Evolutionary conservation across 2,888 invertebrate species (phyloP).

Genomic region (Phytoseiulus persimilis): DNA sequence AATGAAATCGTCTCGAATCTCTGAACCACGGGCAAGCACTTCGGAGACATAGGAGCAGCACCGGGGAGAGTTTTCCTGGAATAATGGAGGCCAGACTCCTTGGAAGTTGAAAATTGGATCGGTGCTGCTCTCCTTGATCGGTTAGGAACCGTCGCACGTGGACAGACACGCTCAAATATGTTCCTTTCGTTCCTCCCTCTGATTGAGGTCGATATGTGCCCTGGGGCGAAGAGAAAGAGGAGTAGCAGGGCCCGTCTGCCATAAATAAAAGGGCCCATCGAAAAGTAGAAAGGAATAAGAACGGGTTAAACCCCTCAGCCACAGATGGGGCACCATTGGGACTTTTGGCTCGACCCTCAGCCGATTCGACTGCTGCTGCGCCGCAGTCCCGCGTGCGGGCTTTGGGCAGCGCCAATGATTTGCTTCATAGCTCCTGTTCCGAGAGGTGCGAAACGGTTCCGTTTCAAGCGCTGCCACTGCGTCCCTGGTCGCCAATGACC

Average conservation of each 20-base stretch:
- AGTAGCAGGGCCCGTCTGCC: background rate
- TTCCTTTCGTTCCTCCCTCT: background rate
- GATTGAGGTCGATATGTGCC: background rate
- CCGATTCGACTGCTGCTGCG: background rate
- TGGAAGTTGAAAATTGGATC: background rate
- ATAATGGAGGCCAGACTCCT: background rate
- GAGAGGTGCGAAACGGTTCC: background rate
- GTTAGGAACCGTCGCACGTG: background rate
- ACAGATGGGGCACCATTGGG: background rate
- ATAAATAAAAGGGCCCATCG: background rate
- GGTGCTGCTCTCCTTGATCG: background rate
- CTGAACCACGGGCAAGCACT: background rate
- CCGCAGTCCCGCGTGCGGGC: background rate
- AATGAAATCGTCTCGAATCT: too few species aligned
- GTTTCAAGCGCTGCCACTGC: background rate
- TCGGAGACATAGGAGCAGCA: background rate
- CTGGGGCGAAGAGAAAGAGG: background rate
- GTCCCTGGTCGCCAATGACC: background rate
- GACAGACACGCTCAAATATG: background rate
- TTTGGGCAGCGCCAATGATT: background rate
- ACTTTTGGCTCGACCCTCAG: background rate
- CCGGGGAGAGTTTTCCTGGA: background rate
- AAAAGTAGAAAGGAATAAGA: background rate
- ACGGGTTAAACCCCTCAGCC: constrained; percentile 5
- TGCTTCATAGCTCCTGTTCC: background rate